A percentile compares a stretch with the other conserved stretches of the same genome.
Evolutionary conservation across 1,140 invertebrate genomes (phyloP).

Genomic region (Radopholus similis): DNA sequence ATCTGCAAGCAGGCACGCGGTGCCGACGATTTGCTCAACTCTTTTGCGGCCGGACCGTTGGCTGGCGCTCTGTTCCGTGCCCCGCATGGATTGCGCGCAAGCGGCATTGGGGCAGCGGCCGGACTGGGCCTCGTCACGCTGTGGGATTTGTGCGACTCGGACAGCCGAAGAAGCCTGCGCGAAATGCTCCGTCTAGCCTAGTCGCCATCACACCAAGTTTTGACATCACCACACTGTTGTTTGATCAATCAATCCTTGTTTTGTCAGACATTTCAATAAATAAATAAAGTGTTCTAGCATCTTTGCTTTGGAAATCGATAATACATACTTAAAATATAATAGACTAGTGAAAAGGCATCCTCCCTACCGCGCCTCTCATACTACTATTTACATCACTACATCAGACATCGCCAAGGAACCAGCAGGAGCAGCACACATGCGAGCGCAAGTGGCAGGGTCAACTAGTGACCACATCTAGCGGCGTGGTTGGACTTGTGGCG

Average conservation of each 20-base stretch:
- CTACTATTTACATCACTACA: no score
- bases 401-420: no score
- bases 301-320: neutral
- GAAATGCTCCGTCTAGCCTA: constrained; percentile 24
- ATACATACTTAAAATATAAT: no score
- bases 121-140: constrained; percentile 29
- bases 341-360: no score
- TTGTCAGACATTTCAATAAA: neutral
- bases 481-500: no score
- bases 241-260: neutral
- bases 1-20: constrained; percentile 26
- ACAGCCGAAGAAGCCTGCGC: constrained; percentile 32
- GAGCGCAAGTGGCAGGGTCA: no score
- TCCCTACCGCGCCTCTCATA: no score
- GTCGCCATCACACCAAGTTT: neutral
- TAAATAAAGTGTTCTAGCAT: neutral
- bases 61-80: constrained; percentile 40
- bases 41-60: constrained; percentile 37
- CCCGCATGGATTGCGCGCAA: constrained; percentile 33
- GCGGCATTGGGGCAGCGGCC: constrained; percentile 28
- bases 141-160: constrained; percentile 33
- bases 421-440: no score
- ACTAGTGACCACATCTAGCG: no score
- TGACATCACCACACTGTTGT: neutral
- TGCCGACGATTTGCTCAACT: constrained; percentile 42